Evolutionary conservation across 2,113 vertebrate species (phyloP).

Genomic region (Gnathonemus longibarbis): DNA sequence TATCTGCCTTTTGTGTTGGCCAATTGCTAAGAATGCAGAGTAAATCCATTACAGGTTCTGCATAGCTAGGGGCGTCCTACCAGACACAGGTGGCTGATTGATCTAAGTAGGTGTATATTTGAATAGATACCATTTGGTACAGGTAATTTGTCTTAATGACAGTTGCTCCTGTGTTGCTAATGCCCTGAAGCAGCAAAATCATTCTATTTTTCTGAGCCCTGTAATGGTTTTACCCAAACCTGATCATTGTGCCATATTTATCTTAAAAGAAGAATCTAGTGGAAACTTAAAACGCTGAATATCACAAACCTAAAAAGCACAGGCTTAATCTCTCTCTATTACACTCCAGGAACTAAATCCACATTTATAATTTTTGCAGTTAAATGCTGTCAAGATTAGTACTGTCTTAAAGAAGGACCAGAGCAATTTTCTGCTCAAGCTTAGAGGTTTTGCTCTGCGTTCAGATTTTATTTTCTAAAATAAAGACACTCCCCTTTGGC

Average conservation of each 20-base stretch:
- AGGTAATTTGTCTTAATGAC: constrained; percentile 37
- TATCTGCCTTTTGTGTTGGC: neutral
- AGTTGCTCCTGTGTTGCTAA: constrained; percentile 23
- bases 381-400: neutral
- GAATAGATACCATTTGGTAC: constrained; percentile 17
- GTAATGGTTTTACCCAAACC: constrained; percentile 2
- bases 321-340: neutral
- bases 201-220: constrained; percentile 12
- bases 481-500: neutral
- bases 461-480: neutral
- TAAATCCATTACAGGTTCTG: constrained; percentile 7
- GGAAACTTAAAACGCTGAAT: too few relatives aligned
- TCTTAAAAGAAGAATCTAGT: neutral
- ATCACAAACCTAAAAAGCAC: neutral
- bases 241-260: neutral
- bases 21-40: constrained; percentile 7
- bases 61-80: constrained; percentile 1
- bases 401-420: neutral
- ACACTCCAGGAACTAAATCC: neutral
- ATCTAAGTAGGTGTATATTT: constrained; percentile 25
- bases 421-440: neutral
- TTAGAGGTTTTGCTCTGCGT: neutral
- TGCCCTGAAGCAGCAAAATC: constrained; percentile 31
- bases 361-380: neutral
- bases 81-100: constrained; percentile 2